Evolutionary conservation across 2,888 invertebrate species (phyloP).

Genomic region (Polymixis lichenea): DNA sequence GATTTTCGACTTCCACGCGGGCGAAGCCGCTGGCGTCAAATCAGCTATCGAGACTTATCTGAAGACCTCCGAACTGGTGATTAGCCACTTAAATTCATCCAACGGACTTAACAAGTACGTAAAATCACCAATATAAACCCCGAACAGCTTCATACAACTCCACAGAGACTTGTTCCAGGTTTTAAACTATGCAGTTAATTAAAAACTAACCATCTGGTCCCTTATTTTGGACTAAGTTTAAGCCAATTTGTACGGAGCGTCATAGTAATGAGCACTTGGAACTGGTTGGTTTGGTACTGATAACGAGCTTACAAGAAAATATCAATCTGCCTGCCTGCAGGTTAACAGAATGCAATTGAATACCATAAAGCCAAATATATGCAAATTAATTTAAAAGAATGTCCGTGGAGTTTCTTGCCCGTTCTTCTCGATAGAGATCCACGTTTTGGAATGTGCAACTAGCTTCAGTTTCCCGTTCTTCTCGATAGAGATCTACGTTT

Average conservation of each 20-base stretch:
- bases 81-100: background rate
- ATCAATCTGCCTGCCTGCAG: no score
- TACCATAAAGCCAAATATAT: no score
- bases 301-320: background rate
- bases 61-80: background rate
- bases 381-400: no score
- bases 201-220: background rate
- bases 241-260: slow-evolving; percentile 11
- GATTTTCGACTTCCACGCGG: no score
- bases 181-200: background rate
- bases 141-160: background rate
- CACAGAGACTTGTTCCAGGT: background rate
- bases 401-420: no score
- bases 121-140: background rate
- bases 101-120: background rate
- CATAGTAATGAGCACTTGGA: background rate
- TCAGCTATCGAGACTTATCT: background rate
- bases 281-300: background rate
- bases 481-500: no score
- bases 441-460: no score
- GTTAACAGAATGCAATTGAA: no score
- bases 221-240: background rate
- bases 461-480: no score
- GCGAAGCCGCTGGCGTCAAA: no score
- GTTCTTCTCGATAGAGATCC: no score